These are phyloP conservation scores for Bradypus variegatus DNA, from an alignment of 2,797 vertebrate genomes.

Conservation along the genomic window DNA sequence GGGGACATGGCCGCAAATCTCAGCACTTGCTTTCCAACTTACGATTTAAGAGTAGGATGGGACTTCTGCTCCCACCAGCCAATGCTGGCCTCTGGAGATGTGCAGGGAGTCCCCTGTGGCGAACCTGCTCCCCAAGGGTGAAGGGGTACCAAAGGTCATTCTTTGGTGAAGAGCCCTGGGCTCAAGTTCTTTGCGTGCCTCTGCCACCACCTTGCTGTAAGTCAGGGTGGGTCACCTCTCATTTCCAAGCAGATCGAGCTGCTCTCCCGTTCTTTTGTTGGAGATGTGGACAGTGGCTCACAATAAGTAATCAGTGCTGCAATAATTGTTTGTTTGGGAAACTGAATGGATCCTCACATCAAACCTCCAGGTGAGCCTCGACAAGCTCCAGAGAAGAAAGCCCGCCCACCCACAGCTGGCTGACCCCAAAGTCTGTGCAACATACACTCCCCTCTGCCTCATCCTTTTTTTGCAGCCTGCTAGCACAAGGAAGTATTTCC, in stretches of 20 bases:
- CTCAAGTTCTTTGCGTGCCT: background rate
- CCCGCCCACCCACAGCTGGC: background rate
- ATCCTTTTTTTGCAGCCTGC: background rate
- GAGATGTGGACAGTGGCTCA: background rate
- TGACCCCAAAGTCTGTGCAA: background rate
- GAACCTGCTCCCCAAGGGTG: background rate
- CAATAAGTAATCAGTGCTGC: background rate
- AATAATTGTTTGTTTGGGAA: background rate
- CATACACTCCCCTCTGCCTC: too few species aligned
- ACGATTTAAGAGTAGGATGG: background rate
- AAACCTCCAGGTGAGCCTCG: background rate
- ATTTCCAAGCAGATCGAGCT: background rate
- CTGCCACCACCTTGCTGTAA: too few species aligned
- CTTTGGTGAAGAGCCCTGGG: background rate
- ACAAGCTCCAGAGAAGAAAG: background rate
- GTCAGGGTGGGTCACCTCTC: background rate
- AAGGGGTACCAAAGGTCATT: background rate
- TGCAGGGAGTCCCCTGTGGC: background rate
- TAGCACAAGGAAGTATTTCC: slow-evolving; percentile 34
- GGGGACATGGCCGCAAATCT: background rate
- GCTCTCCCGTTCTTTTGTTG: background rate
- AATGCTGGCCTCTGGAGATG: background rate
- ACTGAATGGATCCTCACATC: background rate
- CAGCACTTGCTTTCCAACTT: background rate
- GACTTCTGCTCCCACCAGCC: background rate